Conservation (phyloP, 92 coral and sea anemone species). For the Epizoanthus fatuus region DNA sequence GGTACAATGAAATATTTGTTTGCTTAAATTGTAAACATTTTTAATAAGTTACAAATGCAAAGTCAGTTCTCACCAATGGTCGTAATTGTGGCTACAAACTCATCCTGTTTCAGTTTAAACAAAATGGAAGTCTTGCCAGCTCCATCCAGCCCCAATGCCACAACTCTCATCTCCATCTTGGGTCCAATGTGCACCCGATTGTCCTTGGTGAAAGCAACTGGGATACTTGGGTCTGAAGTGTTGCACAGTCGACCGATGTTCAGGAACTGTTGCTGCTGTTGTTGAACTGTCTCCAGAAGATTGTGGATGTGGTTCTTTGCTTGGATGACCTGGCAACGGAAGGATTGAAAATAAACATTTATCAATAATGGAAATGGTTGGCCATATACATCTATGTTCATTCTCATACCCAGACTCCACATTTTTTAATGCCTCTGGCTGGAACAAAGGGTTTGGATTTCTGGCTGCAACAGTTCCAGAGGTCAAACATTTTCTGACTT, state of each 20-base stretch:
- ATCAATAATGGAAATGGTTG: too few relatives aligned
- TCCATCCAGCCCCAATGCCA: conserved; percentile 97
- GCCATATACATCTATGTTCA: too few relatives aligned
- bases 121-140: conserved; percentile 99
- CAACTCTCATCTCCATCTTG: conserved; percentile 99
- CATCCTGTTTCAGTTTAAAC: conserved; percentile 98
- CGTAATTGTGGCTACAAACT: conserved; percentile 95
- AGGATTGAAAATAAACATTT: neutral
- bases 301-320: conserved; percentile 93
- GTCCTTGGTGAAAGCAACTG: conserved; percentile 99
- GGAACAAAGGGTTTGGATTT: too few relatives aligned
- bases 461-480: too few relatives aligned
- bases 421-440: too few relatives aligned
- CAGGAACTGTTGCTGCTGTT: conserved; percentile 97
- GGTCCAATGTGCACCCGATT: conserved; percentile 99
- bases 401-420: too few relatives aligned
- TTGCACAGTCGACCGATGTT: conserved; percentile 94
- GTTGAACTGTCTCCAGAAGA: conserved; percentile 95
- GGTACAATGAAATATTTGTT: too few relatives aligned
- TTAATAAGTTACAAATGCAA: neutral
- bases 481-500: too few relatives aligned
- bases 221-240: conserved; percentile 91
- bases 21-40: too few relatives aligned
- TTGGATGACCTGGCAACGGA: conserved; percentile 79
- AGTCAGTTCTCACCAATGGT: conserved; percentile 85